These are phyloP conservation scores for Onychomys torridus DNA, from an alignment of 2,797 vertebrate species.

Conservation along the genomic window DNA sequence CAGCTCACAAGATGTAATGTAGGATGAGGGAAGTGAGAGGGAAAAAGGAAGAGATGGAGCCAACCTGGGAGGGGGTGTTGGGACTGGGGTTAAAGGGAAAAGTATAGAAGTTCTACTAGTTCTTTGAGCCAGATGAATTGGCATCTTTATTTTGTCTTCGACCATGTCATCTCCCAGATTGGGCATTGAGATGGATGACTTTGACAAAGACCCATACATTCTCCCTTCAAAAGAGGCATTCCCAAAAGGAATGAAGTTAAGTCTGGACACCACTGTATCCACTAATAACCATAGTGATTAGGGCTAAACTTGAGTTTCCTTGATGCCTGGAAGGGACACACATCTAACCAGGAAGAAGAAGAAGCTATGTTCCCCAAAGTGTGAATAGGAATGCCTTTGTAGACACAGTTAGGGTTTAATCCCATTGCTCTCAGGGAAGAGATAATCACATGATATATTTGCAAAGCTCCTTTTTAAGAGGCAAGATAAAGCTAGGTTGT, in stretches of 20 bases:
- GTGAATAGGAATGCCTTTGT: neutral
- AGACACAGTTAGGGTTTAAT: neutral
- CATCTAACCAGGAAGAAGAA: neutral
- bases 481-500: neutral
- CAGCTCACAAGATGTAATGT: neutral
- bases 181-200: neutral
- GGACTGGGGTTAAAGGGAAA: neutral
- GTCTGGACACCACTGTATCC: too few species aligned
- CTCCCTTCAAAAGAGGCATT: constrained; percentile 74
- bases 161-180: too few species aligned
- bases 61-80: too few species aligned
- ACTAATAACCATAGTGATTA: neutral
- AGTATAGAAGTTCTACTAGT: neutral
- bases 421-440: neutral
- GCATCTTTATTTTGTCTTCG: neutral
- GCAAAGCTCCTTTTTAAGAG: neutral
- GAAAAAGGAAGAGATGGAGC: neutral
- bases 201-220: neutral
- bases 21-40: neutral
- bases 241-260: neutral
- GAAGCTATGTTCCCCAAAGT: too few species aligned
- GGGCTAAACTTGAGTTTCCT: neutral
- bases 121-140: neutral
- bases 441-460: too few species aligned
- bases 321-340: neutral